phyloP scores from a whole-genome alignment of 2,797 vertebrate genomes.

The Capromys pilorides region DNA sequence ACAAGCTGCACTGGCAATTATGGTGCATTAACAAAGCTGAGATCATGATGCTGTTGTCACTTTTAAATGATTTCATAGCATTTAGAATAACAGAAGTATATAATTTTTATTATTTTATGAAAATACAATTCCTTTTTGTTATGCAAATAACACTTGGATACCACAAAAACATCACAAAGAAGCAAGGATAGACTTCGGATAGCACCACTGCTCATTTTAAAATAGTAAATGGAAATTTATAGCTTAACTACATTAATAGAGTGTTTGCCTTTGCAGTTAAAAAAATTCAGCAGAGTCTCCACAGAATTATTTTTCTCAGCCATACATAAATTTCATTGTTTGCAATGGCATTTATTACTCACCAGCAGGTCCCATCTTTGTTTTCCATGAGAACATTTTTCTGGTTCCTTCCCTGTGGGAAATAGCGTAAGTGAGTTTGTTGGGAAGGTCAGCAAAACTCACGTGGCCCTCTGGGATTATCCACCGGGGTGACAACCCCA shows the following conservation, averaged over 20 bases:
- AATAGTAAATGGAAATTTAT: background rate
- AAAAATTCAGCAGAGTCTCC: background rate
- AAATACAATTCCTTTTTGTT: slow-evolving; percentile 6
- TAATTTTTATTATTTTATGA: slow-evolving; percentile 7
- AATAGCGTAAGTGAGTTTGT: background rate
- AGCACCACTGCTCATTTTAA: background rate
- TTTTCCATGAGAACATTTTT: background rate
- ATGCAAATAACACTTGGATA: background rate
- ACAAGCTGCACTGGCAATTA: background rate
- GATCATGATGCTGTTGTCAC: background rate
- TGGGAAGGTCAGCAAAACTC: background rate
- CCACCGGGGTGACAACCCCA: background rate
- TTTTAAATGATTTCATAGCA: slow-evolving; percentile 1
- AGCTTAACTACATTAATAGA: background rate
- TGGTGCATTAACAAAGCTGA: background rate
- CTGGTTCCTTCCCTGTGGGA: background rate
- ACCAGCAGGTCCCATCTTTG: background rate
- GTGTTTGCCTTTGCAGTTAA: background rate
- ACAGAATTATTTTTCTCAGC: background rate
- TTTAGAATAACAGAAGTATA: background rate
- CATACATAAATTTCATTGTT: background rate
- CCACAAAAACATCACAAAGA: background rate
- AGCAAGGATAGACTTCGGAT: slow-evolving; percentile 18
- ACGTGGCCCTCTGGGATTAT: background rate
- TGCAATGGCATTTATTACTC: background rate